Conservation (phyloP, 1,140 invertebrate genomes). For the Amyelois transitella region DNA sequence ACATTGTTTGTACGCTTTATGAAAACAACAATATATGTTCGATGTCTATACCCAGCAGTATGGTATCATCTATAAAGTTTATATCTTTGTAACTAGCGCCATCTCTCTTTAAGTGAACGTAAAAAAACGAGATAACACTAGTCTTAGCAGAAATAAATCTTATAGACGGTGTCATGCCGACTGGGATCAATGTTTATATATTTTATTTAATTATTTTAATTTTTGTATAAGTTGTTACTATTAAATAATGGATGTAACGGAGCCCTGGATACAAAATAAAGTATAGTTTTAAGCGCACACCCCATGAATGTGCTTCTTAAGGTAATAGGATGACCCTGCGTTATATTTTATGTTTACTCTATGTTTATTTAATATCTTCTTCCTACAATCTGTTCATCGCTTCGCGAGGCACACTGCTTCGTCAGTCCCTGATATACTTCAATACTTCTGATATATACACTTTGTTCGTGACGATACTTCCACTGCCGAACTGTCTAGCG, state of each 20-base stretch:
- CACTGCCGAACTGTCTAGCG: slow-evolving; percentile 43
- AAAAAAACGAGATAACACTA: not conserved
- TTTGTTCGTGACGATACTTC: slow-evolving; percentile 34
- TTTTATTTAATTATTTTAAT: slow-evolving; percentile 31
- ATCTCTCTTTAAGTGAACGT: too few species aligned
- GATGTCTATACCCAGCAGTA: slow-evolving; percentile 23
- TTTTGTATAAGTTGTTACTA: slow-evolving; percentile 31
- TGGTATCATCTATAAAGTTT: not conserved
- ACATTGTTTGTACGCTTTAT: slow-evolving; percentile 10
- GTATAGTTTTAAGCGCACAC: slow-evolving; percentile 66
- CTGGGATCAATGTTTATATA: slow-evolving; percentile 28
- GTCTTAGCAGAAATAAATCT: not conserved
- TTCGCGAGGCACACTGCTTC: slow-evolving; percentile 67
- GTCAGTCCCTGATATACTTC: slow-evolving; percentile 33
- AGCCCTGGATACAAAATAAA: slow-evolving; percentile 57
- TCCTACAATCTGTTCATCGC: slow-evolving; percentile 50
- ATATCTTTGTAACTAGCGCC: not conserved
- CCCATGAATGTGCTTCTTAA: slow-evolving; percentile 72
- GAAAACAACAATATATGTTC: slow-evolving; percentile 21
- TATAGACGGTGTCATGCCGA: not conserved
- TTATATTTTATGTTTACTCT: slow-evolving; percentile 57
- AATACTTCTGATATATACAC: slow-evolving; percentile 33
- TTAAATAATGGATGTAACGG: slow-evolving; percentile 40
- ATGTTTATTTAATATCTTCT: slow-evolving; percentile 54
- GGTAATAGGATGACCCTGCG: slow-evolving; percentile 62